Percentiles rank a stretch among this genome's conserved stretches.
These are phyloP conservation scores for Falcaria lacertinaria DNA, from an alignment of 2,888 invertebrate genomes.

Conservation along the genomic window DNA sequence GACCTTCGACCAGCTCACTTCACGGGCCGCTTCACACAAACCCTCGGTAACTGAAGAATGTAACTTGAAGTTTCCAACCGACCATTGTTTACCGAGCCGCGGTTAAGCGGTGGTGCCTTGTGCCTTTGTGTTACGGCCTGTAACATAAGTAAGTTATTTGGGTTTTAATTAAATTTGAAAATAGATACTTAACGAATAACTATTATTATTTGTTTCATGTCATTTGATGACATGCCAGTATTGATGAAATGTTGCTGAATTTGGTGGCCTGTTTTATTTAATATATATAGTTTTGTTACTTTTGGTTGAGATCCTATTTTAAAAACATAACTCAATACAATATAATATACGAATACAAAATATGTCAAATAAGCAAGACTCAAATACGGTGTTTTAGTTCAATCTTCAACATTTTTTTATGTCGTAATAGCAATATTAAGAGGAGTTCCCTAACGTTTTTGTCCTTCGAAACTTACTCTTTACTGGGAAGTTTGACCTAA, in stretches of 20 bases:
- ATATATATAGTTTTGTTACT: too few species aligned
- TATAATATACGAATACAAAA: too few species aligned
- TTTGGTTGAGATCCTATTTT: too few species aligned
- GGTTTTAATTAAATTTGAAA: neutral
- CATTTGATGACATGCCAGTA: too few species aligned
- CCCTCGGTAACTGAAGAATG: constrained; percentile 41
- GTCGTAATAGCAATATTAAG: too few species aligned
- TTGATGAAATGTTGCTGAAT: too few species aligned
- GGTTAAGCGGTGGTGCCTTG: neutral
- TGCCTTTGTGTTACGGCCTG: neutral
- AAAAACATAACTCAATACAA: too few species aligned
- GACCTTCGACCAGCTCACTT: constrained; percentile 58
- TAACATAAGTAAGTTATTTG: neutral
- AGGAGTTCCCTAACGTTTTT: too few species aligned
- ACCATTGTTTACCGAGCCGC: neutral
- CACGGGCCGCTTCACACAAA: constrained; percentile 52
- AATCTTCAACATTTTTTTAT: too few species aligned
- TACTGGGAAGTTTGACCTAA: neutral
- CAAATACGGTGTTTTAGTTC: too few species aligned
- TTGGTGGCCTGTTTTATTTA: too few species aligned
- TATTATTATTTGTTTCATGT: neutral
- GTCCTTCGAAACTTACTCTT: neutral
- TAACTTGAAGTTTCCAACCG: neutral
- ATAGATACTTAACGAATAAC: neutral
- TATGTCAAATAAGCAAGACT: too few species aligned